Evolutionary conservation across 2,888 invertebrate species (phyloP).

Genomic region (Trimorus sp.): DNA sequence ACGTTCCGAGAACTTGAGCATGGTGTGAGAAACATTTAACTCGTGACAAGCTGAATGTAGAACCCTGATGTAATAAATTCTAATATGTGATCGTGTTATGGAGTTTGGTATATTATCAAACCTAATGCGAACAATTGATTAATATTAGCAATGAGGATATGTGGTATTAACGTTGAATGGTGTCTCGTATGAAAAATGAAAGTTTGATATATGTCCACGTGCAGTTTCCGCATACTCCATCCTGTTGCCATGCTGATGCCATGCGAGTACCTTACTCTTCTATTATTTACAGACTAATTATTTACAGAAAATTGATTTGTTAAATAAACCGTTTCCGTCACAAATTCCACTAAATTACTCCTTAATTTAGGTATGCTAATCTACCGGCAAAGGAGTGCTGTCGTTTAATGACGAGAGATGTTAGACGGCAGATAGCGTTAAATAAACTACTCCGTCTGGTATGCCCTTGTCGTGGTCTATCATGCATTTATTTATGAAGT

Average conservation of each 20-base stretch:
- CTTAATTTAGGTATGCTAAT: constrained; percentile 53
- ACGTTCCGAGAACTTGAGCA: constrained; percentile 38
- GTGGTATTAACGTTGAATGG: too few species aligned
- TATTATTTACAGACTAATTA: too few species aligned
- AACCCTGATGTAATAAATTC: constrained; percentile 39
- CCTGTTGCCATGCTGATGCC: too few species aligned
- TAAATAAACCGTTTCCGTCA: too few species aligned
- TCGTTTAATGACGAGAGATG: constrained; percentile 55
- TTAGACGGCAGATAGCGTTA: constrained; percentile 65
- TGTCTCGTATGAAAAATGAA: too few species aligned
- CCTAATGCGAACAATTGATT: constrained; percentile 17
- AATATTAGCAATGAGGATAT: constrained; percentile 2
- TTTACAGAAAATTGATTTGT: too few species aligned
- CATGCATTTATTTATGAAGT: constrained; percentile 81
- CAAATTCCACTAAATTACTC: constrained; percentile 57
- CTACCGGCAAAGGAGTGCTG: constrained; percentile 63
- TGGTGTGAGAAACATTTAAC: constrained; percentile 40
- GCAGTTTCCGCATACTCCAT: too few species aligned
- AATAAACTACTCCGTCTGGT: constrained; percentile 48
- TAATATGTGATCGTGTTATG: constrained; percentile 12
- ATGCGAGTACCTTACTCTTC: too few species aligned
- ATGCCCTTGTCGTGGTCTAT: constrained; percentile 70
- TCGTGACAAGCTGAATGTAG: constrained; percentile 22
- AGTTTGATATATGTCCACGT: too few species aligned
- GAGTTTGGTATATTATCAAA: constrained; percentile 34